Percentiles rank a stretch among this genome's conserved stretches.
Conservation (phyloP, 1,140 invertebrate species). For the Pemphigus obesinymphae region DNA sequence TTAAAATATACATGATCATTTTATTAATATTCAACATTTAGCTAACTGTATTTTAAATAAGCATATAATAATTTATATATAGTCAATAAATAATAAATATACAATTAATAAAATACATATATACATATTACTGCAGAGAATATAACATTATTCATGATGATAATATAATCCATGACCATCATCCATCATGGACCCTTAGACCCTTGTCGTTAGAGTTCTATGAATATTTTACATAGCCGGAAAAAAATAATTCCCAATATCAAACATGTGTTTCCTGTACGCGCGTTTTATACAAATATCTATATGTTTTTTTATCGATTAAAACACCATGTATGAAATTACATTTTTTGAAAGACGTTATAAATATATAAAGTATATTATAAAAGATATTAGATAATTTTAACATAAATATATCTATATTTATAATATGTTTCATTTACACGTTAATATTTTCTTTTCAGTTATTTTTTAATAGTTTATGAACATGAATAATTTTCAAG, state of each 20-base stretch:
- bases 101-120: not conserved
- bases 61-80: too few species aligned
- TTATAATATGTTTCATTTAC: too few species aligned
- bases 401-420: not conserved
- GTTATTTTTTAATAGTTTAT: too few species aligned
- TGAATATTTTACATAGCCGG: conserved; percentile 20
- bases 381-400: not conserved
- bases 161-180: conserved; percentile 15
- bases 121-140: not conserved
- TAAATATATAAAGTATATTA: not conserved
- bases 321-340: not conserved
- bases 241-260: not conserved
- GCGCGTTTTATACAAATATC: not conserved
- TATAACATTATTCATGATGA: not conserved
- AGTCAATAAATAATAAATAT: not conserved
- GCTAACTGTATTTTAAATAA: too few species aligned
- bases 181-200: conserved; percentile 7
- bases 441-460: too few species aligned
- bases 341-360: not conserved
- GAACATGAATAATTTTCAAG: too few species aligned
- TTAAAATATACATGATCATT: too few species aligned
- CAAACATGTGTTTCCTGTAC: not conserved
- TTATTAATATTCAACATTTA: too few species aligned
- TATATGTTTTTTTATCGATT: not conserved
- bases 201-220: conserved; percentile 30